Base-by-base conservation (phyloP, 2,797 vertebrate species). In the Artibeus lituratus region DNA sequence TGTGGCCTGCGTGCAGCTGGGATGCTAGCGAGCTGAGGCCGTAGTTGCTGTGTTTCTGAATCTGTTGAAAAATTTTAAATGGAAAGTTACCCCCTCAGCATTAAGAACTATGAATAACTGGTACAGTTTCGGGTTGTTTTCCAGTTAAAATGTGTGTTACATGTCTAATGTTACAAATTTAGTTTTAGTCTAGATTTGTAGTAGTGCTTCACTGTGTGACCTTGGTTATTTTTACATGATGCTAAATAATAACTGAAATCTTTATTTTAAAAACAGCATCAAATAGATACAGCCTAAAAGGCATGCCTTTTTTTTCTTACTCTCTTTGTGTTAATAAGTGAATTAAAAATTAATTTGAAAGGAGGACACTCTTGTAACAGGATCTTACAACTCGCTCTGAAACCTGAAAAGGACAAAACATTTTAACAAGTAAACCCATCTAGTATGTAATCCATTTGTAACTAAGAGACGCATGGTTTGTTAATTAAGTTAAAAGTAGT, bases 351-450 rank as follows among this genome's bases (percentile, higher is more conserved):
- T n/a, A 81, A 55, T 29, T 80, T 77, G 29, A 62, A 84, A 55
- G 29, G 49, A 87, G 37, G 32, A 77, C 24, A 65, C 18, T 78
- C 2, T 69, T 73, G 10, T 73, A 39, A 80, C 26, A 95, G 80
- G 57, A 51, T 19, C 70, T 72, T 39, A 57, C 6, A 51, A 26
- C n/a, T 86, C 87, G 32, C 76, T 87, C 44, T 87, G 89, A 88
- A 96, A 73, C 84, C 55, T 82, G 80, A 94, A 87, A 92, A 78
- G 42, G 47, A 55, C 47, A 88, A 94, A 83, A 70, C 77, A 88
- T 67, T 94, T 96, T 85, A 89, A 93, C 74, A 85, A 53, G 83
- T 69, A 92, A 92, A 69, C 19, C 12, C 0, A 3, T 51, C 9
- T 95, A 7, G 16, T 76, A 49, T 44, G 37, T 55, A 37, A 67